Percentiles rank a stretch among this genome's conserved stretches.
Conservation (phyloP, 2,113 vertebrate genomes). For the Chionis minor region DNA sequence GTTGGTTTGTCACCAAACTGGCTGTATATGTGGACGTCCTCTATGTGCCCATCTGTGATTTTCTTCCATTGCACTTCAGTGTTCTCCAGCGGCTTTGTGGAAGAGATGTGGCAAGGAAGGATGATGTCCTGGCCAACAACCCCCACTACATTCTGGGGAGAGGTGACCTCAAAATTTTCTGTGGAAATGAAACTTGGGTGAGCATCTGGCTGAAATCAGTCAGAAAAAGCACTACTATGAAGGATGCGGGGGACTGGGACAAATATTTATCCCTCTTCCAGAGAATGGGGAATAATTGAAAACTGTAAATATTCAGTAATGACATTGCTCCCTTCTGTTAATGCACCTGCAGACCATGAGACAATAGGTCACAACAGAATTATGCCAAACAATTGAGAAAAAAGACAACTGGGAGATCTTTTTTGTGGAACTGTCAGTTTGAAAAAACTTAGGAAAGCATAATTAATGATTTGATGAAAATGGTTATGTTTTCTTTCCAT, state of each 20-base stretch:
- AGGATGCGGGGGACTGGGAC: background rate
- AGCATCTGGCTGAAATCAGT: too few species aligned
- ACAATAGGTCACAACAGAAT: background rate
- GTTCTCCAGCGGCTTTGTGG: background rate
- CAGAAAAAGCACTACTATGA: background rate
- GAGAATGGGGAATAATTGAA: background rate
- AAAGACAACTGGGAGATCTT: background rate
- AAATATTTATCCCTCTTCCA: background rate
- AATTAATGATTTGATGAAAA: background rate
- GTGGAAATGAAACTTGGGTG: background rate
- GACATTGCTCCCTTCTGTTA: background rate
- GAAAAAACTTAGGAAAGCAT: background rate
- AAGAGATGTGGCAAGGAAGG: background rate
- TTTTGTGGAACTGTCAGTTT: background rate
- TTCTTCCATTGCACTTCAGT: background rate
- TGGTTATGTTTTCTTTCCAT: background rate
- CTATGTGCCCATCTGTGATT: background rate
- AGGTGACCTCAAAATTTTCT: background rate
- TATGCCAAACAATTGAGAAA: background rate
- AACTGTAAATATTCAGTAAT: background rate
- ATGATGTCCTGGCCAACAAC: background rate
- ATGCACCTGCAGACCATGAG: too few species aligned
- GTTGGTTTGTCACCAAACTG: background rate
- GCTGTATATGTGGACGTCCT: background rate
- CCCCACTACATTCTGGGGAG: background rate